These are phyloP conservation scores for Hyles vespertilio DNA, from an alignment of 1,140 invertebrate species.

Conservation along the genomic window DNA sequence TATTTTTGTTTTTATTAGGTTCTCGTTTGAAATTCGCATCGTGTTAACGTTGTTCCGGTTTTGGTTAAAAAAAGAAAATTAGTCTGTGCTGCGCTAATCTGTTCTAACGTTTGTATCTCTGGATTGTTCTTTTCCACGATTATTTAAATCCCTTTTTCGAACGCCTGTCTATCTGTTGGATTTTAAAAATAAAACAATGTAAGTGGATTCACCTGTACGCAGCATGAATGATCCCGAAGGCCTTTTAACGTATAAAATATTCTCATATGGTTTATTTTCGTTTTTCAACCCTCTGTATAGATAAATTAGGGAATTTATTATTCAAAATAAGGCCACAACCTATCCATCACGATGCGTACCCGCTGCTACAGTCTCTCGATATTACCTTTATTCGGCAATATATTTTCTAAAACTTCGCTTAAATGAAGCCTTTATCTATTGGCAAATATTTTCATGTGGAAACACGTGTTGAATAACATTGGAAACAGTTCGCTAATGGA, in stretches of 20 bases:
- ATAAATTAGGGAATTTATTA: conserved; percentile 22
- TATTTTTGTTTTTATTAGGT: neutral
- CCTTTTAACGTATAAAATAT: conserved; percentile 49
- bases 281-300: conserved; percentile 21
- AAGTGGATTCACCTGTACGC: conserved; percentile 49
- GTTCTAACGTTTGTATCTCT: too few relatives aligned
- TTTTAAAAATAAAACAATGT: conserved; percentile 29
- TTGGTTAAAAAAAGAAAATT: too few relatives aligned
- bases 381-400: too few relatives aligned
- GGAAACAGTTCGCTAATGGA: too few relatives aligned
- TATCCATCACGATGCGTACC: too few relatives aligned
- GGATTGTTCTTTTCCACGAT: neutral
- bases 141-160: neutral
- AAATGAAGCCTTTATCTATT: too few relatives aligned
- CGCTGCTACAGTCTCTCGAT: too few relatives aligned
- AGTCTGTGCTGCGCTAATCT: too few relatives aligned
- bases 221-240: conserved; percentile 27
- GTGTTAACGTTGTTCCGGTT: neutral
- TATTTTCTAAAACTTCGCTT: too few relatives aligned
- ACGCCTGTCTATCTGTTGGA: conserved; percentile 1
- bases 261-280: conserved; percentile 42
- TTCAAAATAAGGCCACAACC: conserved; percentile 10
- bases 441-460: too few relatives aligned
- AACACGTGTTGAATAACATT: too few relatives aligned
- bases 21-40: neutral